Conservation (phyloP, 2,113 vertebrate species). For the Bos javanicus region DNA sequence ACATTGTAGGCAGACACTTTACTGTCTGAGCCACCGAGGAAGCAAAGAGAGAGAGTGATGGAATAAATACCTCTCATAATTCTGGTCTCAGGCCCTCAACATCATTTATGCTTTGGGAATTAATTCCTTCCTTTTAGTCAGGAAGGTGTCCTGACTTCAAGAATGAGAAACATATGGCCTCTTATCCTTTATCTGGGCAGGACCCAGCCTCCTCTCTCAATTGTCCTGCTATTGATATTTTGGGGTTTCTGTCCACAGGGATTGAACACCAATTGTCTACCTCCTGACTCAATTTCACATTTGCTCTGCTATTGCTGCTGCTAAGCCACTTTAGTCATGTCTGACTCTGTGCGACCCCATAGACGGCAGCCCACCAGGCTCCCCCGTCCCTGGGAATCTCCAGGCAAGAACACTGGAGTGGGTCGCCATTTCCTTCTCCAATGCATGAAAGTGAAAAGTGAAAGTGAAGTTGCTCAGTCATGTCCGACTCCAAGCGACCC, state of each 20-base stretch:
- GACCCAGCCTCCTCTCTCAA: not conserved
- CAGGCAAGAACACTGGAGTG: no score
- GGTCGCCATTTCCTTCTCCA: no score
- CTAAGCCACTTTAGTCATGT: no score
- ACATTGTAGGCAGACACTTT: no score
- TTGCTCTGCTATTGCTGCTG: not conserved
- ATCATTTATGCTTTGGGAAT: not conserved
- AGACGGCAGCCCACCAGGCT: no score
- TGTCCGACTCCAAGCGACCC: no score
- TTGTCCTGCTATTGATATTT: not conserved
- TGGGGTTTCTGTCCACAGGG: not conserved
- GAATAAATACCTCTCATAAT: not conserved
- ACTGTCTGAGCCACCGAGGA: no score
- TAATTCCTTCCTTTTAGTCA: not conserved
- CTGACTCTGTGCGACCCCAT: no score
- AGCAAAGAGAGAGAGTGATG: not conserved
- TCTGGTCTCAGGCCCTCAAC: not conserved
- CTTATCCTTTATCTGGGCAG: not conserved
- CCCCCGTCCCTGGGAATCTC: no score
- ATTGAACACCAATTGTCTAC: not conserved
- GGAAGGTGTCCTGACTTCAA: not conserved
- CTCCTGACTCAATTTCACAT: not conserved
- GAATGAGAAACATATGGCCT: not conserved
- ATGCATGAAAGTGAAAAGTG: no score
- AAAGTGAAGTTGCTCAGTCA: no score